Conservation (phyloP, 2,113 vertebrate species). For the Acinonyx jubatus region DNA sequence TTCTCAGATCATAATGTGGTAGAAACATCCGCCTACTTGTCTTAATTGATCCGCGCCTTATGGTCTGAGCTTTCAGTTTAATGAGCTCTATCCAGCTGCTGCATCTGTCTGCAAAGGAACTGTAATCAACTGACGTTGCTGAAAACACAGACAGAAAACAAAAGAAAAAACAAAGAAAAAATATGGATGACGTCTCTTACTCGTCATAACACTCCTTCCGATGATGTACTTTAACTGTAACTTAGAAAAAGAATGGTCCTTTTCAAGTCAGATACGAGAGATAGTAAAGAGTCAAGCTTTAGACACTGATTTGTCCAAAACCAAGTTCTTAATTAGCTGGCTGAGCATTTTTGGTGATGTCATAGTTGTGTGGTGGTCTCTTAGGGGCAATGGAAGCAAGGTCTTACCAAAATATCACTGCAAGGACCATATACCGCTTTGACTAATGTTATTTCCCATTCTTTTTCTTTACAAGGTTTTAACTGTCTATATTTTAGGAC, state of each 20-base stretch:
- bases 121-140: constrained; percentile 99
- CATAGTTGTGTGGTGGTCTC: constrained; percentile 57
- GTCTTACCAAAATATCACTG: neutral
- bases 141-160: constrained; percentile 92
- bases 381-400: neutral
- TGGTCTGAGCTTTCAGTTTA: constrained; percentile 99
- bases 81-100: constrained; percentile 99
- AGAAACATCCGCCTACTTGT: constrained; percentile 99
- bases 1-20: constrained; percentile 92
- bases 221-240: constrained; percentile 87
- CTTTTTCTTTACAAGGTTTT: neutral
- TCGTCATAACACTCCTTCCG: constrained; percentile 84
- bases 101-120: constrained; percentile 99
- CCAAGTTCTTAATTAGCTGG: constrained; percentile 56
- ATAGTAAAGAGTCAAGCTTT: constrained; percentile 59
- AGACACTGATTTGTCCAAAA: constrained; percentile 74
- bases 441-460: neutral
- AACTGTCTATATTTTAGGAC: neutral
- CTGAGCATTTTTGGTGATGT: constrained; percentile 57
- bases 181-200: constrained; percentile 91
- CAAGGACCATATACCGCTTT: neutral
- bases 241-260: constrained; percentile 86
- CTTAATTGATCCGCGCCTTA: constrained; percentile 99
- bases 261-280: constrained; percentile 72
- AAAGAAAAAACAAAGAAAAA: constrained; percentile 89